phyloP scores from a whole-genome alignment of 2,888 invertebrate species.

The Helleia helle region DNA sequence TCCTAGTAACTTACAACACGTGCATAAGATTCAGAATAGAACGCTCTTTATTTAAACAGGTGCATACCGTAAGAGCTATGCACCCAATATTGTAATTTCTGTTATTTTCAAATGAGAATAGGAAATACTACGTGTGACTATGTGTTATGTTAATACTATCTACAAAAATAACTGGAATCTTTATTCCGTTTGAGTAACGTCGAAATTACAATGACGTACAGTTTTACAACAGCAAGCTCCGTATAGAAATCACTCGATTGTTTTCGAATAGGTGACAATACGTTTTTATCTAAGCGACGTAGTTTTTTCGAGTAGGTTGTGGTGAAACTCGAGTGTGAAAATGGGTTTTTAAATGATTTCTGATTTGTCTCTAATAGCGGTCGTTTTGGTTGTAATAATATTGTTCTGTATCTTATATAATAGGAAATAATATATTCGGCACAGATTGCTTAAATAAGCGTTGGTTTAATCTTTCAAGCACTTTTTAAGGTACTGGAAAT shows the following conservation, averaged over 20 bases:
- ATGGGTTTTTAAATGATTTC: slow-evolving; percentile 57
- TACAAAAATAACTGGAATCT: too few relatives aligned
- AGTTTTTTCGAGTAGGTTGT: slow-evolving; percentile 65
- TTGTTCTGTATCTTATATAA: too few relatives aligned
- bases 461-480: too few relatives aligned
- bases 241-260: slow-evolving; percentile 55
- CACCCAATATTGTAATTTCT: slow-evolving; percentile 33
- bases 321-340: slow-evolving; percentile 44
- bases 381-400: too few relatives aligned
- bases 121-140: slow-evolving; percentile 21
- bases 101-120: slow-evolving; percentile 34
- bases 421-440: too few relatives aligned
- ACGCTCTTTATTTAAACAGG: slow-evolving; percentile 12
- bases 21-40: slow-evolving; percentile 8
- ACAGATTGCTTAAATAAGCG: too few relatives aligned
- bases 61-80: slow-evolving; percentile 24
- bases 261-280: slow-evolving; percentile 66
- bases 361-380: slow-evolving; percentile 31
- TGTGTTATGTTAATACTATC: too few relatives aligned
- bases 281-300: slow-evolving; percentile 42
- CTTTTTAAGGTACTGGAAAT: too few relatives aligned
- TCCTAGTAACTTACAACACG: not conserved
- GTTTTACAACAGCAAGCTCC: not conserved
- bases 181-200: slow-evolving; percentile 13
- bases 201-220: not conserved